Conservation (phyloP, 2,888 invertebrate genomes). For the Peribatodes rhomboidaria region DNA sequence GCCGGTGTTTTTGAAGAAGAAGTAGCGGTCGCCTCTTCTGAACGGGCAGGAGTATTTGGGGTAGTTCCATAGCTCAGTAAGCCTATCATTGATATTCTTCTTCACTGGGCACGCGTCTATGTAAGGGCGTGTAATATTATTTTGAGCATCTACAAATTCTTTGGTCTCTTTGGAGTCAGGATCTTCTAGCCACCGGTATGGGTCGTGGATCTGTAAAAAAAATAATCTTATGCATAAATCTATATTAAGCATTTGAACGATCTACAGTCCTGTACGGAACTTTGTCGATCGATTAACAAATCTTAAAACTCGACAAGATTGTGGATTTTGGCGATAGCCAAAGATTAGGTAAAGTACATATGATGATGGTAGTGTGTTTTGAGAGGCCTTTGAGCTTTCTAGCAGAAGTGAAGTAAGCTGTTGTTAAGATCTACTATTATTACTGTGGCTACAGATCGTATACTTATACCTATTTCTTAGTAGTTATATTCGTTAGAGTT, state of each 20-base stretch:
- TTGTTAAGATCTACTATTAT: too few species aligned
- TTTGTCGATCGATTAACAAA: too few species aligned
- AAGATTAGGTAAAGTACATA: too few species aligned
- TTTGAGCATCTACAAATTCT: conserved; percentile 95
- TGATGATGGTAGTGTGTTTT: too few species aligned
- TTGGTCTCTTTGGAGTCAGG: conserved; percentile 97
- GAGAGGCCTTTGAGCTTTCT: too few species aligned
- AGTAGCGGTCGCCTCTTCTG: conserved; percentile 94
- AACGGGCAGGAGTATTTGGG: conserved; percentile 97
- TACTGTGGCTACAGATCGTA: too few species aligned
- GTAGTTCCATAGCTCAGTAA: conserved; percentile 98
- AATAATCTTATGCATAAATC: background rate
- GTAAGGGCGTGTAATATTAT: conserved; percentile 94
- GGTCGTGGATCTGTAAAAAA: conserved; percentile 91
- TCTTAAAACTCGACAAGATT: too few species aligned
- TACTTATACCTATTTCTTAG: background rate
- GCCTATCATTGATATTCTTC: conserved; percentile 90
- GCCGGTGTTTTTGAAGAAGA: conserved; percentile 97
- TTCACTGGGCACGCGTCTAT: conserved; percentile 92
- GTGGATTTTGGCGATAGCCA: too few species aligned
- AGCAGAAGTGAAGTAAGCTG: too few species aligned
- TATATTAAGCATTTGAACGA: background rate
- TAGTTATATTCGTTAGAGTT: background rate
- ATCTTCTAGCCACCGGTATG: conserved; percentile 98
- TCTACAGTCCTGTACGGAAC: too few species aligned